Percentiles rank a stretch among this genome's conserved stretches.
phyloP scores from a whole-genome alignment of 2,113 vertebrate genomes.

The Scalopus aquaticus region DNA sequence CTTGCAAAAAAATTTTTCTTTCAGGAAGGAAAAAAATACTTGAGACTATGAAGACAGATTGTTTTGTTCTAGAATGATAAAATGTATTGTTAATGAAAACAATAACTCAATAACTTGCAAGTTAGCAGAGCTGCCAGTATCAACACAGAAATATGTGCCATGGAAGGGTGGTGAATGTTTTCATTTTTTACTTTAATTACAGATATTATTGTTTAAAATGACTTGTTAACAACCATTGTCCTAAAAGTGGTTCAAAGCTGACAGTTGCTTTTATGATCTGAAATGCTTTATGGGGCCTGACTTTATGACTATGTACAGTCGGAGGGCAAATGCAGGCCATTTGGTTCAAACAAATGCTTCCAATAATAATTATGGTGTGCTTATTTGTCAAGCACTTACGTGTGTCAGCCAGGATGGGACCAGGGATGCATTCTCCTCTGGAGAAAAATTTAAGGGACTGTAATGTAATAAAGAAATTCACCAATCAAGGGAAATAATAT shows the following conservation, averaged over 20 bases:
- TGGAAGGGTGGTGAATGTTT: conserved; percentile 50
- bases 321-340: not conserved
- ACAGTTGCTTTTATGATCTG: conserved; percentile 64
- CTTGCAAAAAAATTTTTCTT: not conserved
- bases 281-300: conserved; percentile 61
- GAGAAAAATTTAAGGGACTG: not conserved
- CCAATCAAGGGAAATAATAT: not conserved
- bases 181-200: conserved; percentile 72
- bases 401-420: not conserved
- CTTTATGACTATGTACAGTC: conserved; percentile 47
- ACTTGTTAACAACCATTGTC: conserved; percentile 68
- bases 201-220: conserved; percentile 76
- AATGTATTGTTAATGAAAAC: conserved; percentile 75
- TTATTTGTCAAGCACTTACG: not conserved
- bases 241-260: conserved; percentile 72
- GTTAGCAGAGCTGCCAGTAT: conserved; percentile 54
- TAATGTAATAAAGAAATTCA: not conserved
- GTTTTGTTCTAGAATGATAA: conserved; percentile 66
- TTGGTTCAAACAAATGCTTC: not conserved
- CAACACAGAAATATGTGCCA: conserved; percentile 63
- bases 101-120: conserved; percentile 53
- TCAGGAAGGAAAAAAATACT: not conserved
- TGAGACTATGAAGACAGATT: conserved; percentile 47
- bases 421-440: not conserved
- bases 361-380: not conserved